phyloP scores from a whole-genome alignment of 2,113 vertebrate species.

The Laticauda laticaudata region DNA sequence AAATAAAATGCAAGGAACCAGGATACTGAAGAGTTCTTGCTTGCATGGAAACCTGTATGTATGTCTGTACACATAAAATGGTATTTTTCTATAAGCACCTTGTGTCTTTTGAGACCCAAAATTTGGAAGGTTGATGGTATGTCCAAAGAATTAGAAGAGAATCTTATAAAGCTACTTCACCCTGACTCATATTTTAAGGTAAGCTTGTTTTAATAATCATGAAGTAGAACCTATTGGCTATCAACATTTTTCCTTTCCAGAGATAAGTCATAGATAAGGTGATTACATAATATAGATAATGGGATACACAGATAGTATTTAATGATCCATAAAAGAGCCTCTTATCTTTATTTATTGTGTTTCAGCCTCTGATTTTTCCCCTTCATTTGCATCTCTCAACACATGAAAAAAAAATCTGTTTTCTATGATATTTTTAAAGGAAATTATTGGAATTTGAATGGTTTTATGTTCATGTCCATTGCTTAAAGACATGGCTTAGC shows the following conservation, averaged over 20 bases:
- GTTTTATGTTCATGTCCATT: neutral
- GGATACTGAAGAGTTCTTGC: neutral
- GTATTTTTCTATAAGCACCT: neutral
- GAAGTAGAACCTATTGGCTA: neutral
- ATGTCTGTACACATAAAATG: neutral
- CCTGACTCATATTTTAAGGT: neutral
- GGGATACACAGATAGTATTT: neutral
- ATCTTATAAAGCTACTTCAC: neutral
- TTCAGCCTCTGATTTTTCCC: neutral
- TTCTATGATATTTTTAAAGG: neutral
- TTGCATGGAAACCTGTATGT: neutral
- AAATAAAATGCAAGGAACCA: neutral
- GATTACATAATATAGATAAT: neutral
- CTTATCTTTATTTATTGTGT: neutral
- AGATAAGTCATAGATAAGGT: neutral
- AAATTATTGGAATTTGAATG: neutral
- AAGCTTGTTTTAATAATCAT: neutral
- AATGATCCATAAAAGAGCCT: neutral
- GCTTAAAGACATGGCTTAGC: neutral
- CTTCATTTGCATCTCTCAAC: neutral
- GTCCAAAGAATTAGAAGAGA: neutral
- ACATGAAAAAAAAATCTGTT: neutral
- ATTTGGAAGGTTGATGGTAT: neutral
- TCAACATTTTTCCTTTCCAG: neutral
- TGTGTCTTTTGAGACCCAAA: neutral